Conservation (phyloP, 2,888 invertebrate species). For the Caprella mutica region DNA sequence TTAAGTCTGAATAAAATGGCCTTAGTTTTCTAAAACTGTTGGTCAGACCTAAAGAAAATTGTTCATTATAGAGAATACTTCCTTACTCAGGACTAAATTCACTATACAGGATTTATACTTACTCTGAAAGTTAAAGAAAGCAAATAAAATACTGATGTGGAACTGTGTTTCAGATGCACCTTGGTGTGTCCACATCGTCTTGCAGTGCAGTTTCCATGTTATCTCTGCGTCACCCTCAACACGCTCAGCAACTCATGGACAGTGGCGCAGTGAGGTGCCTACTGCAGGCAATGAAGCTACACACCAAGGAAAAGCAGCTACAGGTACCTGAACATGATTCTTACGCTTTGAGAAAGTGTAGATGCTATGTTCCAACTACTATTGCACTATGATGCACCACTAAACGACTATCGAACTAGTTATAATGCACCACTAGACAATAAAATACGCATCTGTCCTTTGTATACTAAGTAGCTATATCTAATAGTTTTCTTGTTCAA, state of each 20-base stretch:
- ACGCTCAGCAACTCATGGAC: slow-evolving; percentile 20
- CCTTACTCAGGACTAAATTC: too few relatives aligned
- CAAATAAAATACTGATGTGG: neutral
- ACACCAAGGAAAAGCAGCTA: slow-evolving; percentile 15
- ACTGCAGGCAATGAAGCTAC: slow-evolving; percentile 24
- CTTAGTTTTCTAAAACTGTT: too few relatives aligned
- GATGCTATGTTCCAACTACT: too few relatives aligned
- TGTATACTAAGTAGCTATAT: too few relatives aligned
- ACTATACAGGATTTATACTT: too few relatives aligned
- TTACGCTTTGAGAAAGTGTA: neutral
- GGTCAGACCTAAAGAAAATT: too few relatives aligned
- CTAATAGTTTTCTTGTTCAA: too few relatives aligned
- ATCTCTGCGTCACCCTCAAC: slow-evolving; percentile 19
- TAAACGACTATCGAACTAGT: neutral
- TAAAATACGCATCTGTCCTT: neutral
- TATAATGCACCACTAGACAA: neutral
- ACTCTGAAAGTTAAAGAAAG: too few relatives aligned
- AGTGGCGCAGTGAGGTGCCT: slow-evolving; percentile 18
- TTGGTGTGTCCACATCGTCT: slow-evolving; percentile 23
- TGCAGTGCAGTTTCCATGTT: slow-evolving; percentile 27
- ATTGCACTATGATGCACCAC: too few relatives aligned
- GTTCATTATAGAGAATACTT: too few relatives aligned
- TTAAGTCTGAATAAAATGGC: too few relatives aligned
- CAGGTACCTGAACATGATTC: slow-evolving; percentile 13
- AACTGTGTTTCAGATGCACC: neutral